Evolutionary conservation across 2,888 invertebrate species (phyloP).

Genomic region (Buathra laborator): DNA sequence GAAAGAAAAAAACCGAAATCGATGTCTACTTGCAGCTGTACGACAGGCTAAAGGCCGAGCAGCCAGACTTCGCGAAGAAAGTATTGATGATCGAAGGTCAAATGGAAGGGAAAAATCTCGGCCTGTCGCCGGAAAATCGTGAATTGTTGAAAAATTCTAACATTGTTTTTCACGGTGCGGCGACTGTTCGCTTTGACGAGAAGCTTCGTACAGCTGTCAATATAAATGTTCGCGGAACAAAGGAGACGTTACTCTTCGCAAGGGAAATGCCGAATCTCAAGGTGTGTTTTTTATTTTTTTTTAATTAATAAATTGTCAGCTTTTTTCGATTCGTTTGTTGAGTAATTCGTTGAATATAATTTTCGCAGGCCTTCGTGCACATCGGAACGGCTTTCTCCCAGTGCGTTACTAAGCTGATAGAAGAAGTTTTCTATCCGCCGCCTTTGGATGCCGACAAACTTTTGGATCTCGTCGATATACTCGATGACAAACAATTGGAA

Average conservation of each 20-base stretch:
- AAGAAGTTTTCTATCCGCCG: constrained; percentile 81
- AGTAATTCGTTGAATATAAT: neutral
- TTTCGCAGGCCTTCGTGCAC: constrained; percentile 80
- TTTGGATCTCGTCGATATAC: constrained; percentile 76
- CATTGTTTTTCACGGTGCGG: constrained; percentile 91
- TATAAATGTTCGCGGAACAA: constrained; percentile 90
- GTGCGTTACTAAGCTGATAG: constrained; percentile 77
- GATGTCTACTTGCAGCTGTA: constrained; percentile 85
- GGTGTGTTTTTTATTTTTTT: constrained; percentile 82
- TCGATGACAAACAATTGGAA: constrained; percentile 78
- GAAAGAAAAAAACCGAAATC: neutral
- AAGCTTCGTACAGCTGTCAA: constrained; percentile 88
- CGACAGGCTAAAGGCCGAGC: constrained; percentile 85
- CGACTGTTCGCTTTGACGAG: constrained; percentile 92
- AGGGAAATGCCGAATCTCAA: constrained; percentile 89
- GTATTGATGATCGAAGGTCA: constrained; percentile 87
- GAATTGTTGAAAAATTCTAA: constrained; percentile 86
- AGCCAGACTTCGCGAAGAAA: constrained; percentile 86
- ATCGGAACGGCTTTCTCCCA: constrained; percentile 83
- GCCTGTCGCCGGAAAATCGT: constrained; percentile 86
- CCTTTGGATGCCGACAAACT: constrained; percentile 78
- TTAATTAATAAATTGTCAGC: neutral
- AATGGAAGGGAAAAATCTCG: constrained; percentile 85
- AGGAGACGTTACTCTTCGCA: constrained; percentile 88
- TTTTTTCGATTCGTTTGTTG: neutral